Evolutionary conservation across 2,113 vertebrate species (phyloP).

Genomic region (Sporophila hypoxantha): DNA sequence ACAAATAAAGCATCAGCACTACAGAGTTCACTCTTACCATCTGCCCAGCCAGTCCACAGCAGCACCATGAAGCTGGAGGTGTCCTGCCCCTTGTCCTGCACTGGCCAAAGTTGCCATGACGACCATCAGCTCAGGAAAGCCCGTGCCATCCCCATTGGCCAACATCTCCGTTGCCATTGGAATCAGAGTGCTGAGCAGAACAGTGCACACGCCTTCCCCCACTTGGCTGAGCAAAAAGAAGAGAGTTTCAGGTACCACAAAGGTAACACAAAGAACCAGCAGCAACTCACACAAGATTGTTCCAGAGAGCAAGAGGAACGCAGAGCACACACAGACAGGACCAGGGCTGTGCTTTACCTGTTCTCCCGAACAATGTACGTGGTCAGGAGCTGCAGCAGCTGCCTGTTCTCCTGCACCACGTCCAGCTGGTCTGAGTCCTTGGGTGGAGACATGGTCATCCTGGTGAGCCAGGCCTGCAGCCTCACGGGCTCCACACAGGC

Average conservation of each 20-base stretch:
- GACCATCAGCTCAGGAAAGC: constrained; percentile 96
- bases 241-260: neutral
- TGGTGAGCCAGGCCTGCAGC: constrained; percentile 91
- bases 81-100: constrained; percentile 93
- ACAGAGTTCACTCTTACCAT: constrained; percentile 77
- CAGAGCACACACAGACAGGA: neutral
- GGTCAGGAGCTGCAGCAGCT: constrained; percentile 89
- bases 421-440: constrained; percentile 94
- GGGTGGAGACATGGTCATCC: constrained; percentile 90
- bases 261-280: neutral
- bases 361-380: constrained; percentile 96
- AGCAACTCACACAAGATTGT: neutral
- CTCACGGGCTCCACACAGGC: constrained; percentile 88
- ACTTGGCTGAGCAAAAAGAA: constrained; percentile 81
- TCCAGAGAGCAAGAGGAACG: neutral
- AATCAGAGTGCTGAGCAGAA: constrained; percentile 91
- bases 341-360: constrained; percentile 57
- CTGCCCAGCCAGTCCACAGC: constrained; percentile 92
- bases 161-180: constrained; percentile 98
- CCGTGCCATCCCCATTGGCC: constrained; percentile 89
- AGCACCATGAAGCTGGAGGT: constrained; percentile 92
- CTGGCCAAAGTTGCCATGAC: constrained; percentile 96
- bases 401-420: constrained; percentile 91
- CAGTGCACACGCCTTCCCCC: constrained; percentile 94
- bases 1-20: neutral